These are phyloP conservation scores for Lasiurus borealis DNA, from an alignment of 2,113 vertebrate genomes.

Conservation along the genomic window DNA sequence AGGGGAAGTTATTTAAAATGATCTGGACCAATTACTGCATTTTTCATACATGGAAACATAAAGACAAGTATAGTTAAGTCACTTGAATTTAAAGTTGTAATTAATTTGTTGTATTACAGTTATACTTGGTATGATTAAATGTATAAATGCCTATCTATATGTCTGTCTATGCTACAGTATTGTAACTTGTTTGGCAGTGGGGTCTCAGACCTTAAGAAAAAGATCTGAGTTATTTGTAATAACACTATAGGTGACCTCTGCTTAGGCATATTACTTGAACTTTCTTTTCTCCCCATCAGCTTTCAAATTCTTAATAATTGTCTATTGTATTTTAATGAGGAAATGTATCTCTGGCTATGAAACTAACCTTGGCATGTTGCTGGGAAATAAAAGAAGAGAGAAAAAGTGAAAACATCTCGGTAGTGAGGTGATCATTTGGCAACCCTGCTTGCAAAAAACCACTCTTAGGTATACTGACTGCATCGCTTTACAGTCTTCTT, in stretches of 20 bases:
- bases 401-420: neutral
- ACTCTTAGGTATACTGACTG: neutral
- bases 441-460: neutral
- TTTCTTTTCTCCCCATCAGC: neutral
- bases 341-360: neutral
- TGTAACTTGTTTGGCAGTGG: constrained; percentile 12
- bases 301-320: constrained; percentile 10
- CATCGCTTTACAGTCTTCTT: neutral
- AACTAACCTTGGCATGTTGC: neutral
- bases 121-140: neutral
- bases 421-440: neutral
- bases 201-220: neutral
- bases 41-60: neutral
- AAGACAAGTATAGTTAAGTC: neutral
- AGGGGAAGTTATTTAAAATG: neutral
- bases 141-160: neutral
- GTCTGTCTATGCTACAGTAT: neutral
- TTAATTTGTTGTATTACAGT: constrained; percentile 36
- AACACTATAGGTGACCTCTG: neutral
- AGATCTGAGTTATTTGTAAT: neutral
- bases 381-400: neutral
- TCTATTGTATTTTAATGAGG: constrained; percentile 11
- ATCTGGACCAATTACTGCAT: neutral
- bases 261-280: neutral
- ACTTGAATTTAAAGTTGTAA: constrained; percentile 1